Percentiles rank a stretch among this genome's conserved stretches.
Conservation (phyloP, 1,140 invertebrate genomes). For the Belonocnema kinseyi region DNA sequence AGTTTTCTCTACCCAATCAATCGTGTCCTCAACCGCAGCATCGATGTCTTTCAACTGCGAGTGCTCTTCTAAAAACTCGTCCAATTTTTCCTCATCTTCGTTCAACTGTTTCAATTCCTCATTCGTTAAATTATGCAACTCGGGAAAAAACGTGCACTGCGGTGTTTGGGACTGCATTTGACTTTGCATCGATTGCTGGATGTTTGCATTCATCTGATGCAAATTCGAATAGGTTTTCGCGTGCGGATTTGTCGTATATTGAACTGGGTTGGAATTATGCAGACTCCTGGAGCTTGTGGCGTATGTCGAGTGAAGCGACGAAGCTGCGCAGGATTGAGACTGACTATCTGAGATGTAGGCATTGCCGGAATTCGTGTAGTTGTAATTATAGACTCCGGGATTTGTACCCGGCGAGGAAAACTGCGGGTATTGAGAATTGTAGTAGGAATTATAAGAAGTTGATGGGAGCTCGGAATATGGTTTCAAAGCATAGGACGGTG, state of each 20-base stretch:
- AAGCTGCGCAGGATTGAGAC: slow-evolving; percentile 49
- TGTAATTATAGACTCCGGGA: slow-evolving; percentile 67
- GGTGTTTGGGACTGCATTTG: slow-evolving; percentile 45
- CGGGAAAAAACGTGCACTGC: slow-evolving; percentile 76
- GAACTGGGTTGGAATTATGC: slow-evolving; percentile 54
- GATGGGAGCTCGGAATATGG: slow-evolving; percentile 65
- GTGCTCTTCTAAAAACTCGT: slow-evolving; percentile 83
- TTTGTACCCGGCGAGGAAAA: slow-evolving; percentile 67
- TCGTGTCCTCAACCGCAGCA: slow-evolving; percentile 82
- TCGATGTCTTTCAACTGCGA: slow-evolving; percentile 82
- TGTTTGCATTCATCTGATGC: slow-evolving; percentile 62
- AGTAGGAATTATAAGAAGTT: slow-evolving; percentile 67
- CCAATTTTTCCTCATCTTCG: slow-evolving; percentile 81
- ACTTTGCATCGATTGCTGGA: slow-evolving; percentile 47
- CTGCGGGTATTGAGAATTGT: slow-evolving; percentile 66
- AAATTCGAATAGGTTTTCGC: slow-evolving; percentile 62
- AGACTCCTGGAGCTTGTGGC: slow-evolving; percentile 53
- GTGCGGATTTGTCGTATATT: slow-evolving; percentile 65
- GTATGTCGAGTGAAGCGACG: slow-evolving; percentile 60
- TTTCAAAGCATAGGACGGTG: slow-evolving; percentile 68
- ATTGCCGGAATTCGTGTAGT: slow-evolving; percentile 65
- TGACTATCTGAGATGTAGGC: slow-evolving; percentile 56
- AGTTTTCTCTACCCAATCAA: slow-evolving; percentile 83
- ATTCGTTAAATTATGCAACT: slow-evolving; percentile 80
- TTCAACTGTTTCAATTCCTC: slow-evolving; percentile 83